Base-by-base conservation (phyloP, 2,113 vertebrate species). In the Ursus arctos region DNA sequence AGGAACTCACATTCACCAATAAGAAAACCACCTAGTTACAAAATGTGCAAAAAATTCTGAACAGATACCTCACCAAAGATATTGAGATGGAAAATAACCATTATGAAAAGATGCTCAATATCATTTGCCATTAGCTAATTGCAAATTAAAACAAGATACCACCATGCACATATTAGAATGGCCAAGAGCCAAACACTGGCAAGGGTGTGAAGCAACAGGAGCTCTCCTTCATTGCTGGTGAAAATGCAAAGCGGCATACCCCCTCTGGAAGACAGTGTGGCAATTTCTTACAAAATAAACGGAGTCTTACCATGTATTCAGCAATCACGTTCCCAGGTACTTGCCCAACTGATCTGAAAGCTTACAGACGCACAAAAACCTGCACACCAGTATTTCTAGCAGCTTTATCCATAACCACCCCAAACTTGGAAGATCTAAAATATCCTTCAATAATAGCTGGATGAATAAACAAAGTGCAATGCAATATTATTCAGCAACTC, bases 201-300 rank as follows among this genome's bases (percentile, higher is more conserved):
- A 85, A 67, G 40, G 28, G 61, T 71, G n/a, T 94, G 40, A 96
- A 65, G 49, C 40, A 76, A 88, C 19, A 61, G 31, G 63, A 90
- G 61, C 26, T 69, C 71, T 61, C 69, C 84, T 33, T 84, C 40
- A 88, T 1, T 77, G 77, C 84, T 88, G 43, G n/a, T 84, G 33
- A 95, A 77, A 82, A 88, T 74, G 36, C 69, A 88, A 49, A 92
- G 53, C 15, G 57, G 26, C 63, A 63, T 72, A 88, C 40, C 8
- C 21, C 59, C n/a, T 83, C 36, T 83, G 88, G 33, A 83, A 77
- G 16, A 92, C 0, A 88, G 47, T 51, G 67, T 77, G 51, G 59
- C 43, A 77, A 51, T 65, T 91, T 94, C 61, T 86, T 91, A 47
- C 16, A 85, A 72, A 94, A 63, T 69, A 63, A 85, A 59, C 22